Conservation (phyloP, 2,888 invertebrate genomes). For the Acleris cristana region DNA sequence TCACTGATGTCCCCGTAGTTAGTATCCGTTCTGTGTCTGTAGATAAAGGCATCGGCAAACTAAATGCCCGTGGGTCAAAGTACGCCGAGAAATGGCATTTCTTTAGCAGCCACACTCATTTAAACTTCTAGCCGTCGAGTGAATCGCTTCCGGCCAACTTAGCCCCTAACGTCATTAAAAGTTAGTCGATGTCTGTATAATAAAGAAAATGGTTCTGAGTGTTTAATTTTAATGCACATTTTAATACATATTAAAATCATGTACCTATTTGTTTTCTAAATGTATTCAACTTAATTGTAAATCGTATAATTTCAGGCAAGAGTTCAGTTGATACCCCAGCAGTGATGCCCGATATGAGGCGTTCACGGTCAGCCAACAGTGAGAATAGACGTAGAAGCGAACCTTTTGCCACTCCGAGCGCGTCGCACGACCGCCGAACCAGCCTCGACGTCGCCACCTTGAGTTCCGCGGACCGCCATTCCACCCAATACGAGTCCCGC, state of each 20-base stretch:
- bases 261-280: not conserved
- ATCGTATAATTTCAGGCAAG: constrained; percentile 69
- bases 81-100: not conserved
- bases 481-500: constrained; percentile 70
- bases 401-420: constrained; percentile 67
- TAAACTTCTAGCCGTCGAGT: not conserved
- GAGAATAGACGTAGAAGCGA: constrained; percentile 75
- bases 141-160: constrained; percentile 3
- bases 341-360: constrained; percentile 71
- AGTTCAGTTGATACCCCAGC: constrained; percentile 82
- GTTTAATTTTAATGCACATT: constrained; percentile 44
- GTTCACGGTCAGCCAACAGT: constrained; percentile 71
- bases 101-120: too few relatives aligned
- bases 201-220: constrained; percentile 64
- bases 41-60: constrained; percentile 14
- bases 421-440: constrained; percentile 81
- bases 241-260: constrained; percentile 3
- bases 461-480: constrained; percentile 64
- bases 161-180: constrained; percentile 30
- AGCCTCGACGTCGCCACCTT: constrained; percentile 84
- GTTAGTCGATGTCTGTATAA: constrained; percentile 38
- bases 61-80: constrained; percentile 1
- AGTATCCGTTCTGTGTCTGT: constrained; percentile 30
- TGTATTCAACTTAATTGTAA: constrained; percentile 15
- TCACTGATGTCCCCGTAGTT: constrained; percentile 25